Conservation (phyloP, 2,113 vertebrate species). For the Datnioides undecimradiatus region DNA sequence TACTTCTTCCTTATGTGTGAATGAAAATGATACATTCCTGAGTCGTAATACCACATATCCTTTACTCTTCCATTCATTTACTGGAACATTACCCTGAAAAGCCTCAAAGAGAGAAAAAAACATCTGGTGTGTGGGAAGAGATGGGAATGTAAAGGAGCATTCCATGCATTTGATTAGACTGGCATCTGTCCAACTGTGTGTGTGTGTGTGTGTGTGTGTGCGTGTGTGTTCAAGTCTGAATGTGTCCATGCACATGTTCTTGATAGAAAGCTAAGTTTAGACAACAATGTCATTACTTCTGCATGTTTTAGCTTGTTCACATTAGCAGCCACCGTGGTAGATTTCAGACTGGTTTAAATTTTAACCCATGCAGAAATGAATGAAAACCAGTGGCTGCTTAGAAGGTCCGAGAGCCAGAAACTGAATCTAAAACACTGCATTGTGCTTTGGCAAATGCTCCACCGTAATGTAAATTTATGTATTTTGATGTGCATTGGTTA, state of each 20-base stretch:
- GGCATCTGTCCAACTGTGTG: background rate
- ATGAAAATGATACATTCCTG: background rate
- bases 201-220: slow-evolving; percentile 4
- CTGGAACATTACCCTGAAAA: slow-evolving; percentile 10
- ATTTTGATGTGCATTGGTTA: background rate
- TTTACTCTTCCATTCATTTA: background rate
- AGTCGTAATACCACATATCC: background rate
- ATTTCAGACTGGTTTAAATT: background rate
- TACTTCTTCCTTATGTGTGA: background rate
- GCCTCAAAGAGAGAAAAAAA: slow-evolving; percentile 50
- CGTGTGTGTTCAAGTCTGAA: background rate
- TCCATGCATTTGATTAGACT: slow-evolving; percentile 7
- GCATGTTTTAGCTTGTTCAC: background rate
- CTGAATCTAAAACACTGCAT: slow-evolving; percentile 19
- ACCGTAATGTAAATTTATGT: background rate
- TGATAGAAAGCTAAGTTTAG: background rate
- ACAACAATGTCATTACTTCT: background rate
- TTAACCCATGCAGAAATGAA: background rate
- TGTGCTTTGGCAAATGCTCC: slow-evolving; percentile 4
- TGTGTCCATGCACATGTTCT: background rate
- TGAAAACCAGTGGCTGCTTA: slow-evolving; percentile 1
- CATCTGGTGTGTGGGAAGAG: slow-evolving; percentile 54
- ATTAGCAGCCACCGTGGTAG: background rate
- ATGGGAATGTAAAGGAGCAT: slow-evolving; percentile 33
- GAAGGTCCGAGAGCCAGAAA: background rate